Evolutionary conservation across 2,797 vertebrate genomes (phyloP).

Genomic region (Molothrus ater): DNA sequence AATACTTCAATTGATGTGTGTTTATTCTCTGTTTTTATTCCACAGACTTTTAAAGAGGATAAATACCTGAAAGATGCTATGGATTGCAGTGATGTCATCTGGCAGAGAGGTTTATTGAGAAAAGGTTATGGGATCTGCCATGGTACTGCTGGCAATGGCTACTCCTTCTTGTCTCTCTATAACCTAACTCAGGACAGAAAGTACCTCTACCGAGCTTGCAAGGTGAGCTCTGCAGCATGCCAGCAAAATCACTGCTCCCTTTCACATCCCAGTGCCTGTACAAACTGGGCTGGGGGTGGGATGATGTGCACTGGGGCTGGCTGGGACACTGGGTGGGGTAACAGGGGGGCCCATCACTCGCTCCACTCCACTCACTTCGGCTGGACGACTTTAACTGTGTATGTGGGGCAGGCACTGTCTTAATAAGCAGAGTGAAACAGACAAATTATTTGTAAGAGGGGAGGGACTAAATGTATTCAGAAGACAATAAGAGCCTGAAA

Average conservation of each 20-base stretch:
- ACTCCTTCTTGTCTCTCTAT: conserved; percentile 92
- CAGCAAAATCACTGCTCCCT: background rate
- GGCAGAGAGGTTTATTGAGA: conserved; percentile 92
- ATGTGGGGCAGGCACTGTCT: rapidly evolving
- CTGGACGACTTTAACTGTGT: rapidly evolving
- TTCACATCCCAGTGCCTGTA: rapidly evolving
- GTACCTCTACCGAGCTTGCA: conserved; percentile 93
- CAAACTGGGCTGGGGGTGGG: background rate
- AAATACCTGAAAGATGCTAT: conserved; percentile 94
- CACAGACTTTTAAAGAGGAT: conserved; percentile 93
- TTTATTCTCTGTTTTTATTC: background rate
- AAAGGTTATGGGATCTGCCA: conserved; percentile 98
- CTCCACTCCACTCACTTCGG: background rate
- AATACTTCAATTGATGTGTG: background rate
- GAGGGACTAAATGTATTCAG: background rate
- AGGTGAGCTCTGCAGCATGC: conserved; percentile 75
- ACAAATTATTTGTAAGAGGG: background rate
- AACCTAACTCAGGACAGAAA: conserved; percentile 90
- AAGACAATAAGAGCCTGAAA: background rate
- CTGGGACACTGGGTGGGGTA: background rate
- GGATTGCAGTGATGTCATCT: conserved; percentile 94
- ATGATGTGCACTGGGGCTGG: background rate
- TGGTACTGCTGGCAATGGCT: conserved; percentile 92
- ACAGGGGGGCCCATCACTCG: background rate
- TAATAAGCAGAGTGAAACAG: background rate